Evolutionary conservation across 2,888 invertebrate genomes (phyloP).

Genomic region (Scaeva pyrastri): DNA sequence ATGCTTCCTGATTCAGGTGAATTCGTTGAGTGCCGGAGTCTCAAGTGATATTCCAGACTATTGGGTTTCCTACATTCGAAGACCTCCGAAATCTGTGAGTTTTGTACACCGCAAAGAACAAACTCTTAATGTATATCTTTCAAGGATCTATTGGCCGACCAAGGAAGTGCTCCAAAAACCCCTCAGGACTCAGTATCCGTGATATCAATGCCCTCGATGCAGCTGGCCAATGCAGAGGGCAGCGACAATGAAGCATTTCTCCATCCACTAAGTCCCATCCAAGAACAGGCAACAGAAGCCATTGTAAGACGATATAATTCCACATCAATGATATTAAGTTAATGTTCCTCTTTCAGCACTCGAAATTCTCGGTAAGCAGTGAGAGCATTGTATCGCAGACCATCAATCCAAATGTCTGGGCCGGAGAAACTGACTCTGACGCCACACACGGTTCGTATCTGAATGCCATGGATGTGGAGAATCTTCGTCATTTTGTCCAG

Average conservation of each 20-base stretch:
- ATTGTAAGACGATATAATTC: conserved; percentile 81
- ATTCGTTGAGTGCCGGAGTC: conserved; percentile 89
- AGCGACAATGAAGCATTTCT: conserved; percentile 83
- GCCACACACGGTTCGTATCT: conserved; percentile 90
- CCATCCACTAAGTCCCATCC: conserved; percentile 91
- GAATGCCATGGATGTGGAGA: conserved; percentile 92
- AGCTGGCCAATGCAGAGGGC: conserved; percentile 79
- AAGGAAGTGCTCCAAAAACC: conserved; percentile 85
- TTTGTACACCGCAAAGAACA: neutral
- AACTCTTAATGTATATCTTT: neutral
- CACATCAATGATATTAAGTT: neutral
- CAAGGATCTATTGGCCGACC: conserved; percentile 82
- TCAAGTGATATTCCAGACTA: conserved; percentile 90
- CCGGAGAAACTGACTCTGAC: conserved; percentile 85
- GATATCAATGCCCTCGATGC: conserved; percentile 82
- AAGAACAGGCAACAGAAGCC: conserved; percentile 86
- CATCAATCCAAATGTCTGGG: conserved; percentile 86
- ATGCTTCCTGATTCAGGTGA: conserved; percentile 95
- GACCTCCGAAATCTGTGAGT: conserved; percentile 85
- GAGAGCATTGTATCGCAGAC: conserved; percentile 86
- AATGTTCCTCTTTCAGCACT: conserved; percentile 78
- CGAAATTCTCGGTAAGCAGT: conserved; percentile 85
- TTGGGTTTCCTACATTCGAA: conserved; percentile 92
- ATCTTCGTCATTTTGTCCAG: conserved; percentile 92
- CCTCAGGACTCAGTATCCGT: conserved; percentile 85